phyloP scores from a whole-genome alignment of 2,113 vertebrate genomes.

The Salminus brasiliensis region DNA sequence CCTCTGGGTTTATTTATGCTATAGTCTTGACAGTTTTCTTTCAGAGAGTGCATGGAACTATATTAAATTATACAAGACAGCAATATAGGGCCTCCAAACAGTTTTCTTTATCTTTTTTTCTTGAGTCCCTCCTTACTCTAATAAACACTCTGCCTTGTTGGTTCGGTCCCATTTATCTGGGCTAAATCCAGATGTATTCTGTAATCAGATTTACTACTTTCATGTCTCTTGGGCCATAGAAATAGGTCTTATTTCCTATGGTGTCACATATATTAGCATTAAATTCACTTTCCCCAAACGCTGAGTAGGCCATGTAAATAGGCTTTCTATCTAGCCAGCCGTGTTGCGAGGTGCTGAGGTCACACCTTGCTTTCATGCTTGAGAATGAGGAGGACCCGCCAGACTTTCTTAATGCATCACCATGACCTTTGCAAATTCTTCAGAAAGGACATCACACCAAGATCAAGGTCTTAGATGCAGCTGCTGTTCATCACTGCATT shows the following conservation, averaged over 20 bases:
- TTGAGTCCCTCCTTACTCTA: neutral
- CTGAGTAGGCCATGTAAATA: neutral
- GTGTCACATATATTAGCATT: slow-evolving; percentile 5
- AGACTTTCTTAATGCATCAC: neutral
- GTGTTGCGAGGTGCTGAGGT: neutral
- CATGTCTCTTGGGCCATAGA: slow-evolving; percentile 9
- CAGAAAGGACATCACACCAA: neutral
- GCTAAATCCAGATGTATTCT: neutral
- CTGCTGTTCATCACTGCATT: neutral
- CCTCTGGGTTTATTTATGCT: too few relatives aligned
- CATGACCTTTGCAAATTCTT: neutral
- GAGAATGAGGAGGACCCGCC: slow-evolving; percentile 5
- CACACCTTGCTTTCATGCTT: slow-evolving; percentile 14
- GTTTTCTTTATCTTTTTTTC: neutral
- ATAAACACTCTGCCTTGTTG: neutral
- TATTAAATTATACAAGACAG: too few relatives aligned
- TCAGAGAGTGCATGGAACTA: too few relatives aligned
- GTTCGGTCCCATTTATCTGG: neutral
- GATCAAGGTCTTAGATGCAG: neutral
- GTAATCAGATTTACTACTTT: neutral
- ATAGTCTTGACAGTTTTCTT: too few relatives aligned
- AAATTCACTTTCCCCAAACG: neutral
- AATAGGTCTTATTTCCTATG: neutral
- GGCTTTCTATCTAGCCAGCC: slow-evolving; percentile 22
- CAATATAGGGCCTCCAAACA: too few relatives aligned